These are phyloP conservation scores for Lordiphosa fenestrarum DNA, from an alignment of 2,888 invertebrate genomes.

Conservation along the genomic window DNA sequence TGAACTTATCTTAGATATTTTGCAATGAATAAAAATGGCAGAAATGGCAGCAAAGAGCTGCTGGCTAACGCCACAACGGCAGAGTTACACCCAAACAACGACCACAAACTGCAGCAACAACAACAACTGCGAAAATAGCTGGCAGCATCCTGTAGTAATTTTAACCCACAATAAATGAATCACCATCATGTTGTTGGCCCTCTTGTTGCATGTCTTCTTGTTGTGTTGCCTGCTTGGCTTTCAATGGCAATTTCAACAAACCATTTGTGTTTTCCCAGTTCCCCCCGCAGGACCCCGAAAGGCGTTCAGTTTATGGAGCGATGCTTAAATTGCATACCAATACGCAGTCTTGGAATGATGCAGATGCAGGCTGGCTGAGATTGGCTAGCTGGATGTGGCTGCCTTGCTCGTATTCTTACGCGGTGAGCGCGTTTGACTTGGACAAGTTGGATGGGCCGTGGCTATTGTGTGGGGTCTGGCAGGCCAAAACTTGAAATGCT, in stretches of 20 bases:
- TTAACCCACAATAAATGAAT: conserved; percentile 36
- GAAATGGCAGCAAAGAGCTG: conserved; percentile 18
- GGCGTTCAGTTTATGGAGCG: conserved; percentile 28
- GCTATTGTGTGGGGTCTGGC: conserved; percentile 12
- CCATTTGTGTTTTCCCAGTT: conserved; percentile 17
- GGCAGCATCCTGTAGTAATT: conserved; percentile 32
- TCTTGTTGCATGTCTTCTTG: conserved; percentile 13
- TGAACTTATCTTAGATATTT: conserved; percentile 28
- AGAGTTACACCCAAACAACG: not conserved
- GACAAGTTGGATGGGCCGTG: conserved; percentile 15
- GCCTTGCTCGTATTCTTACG: conserved; percentile 9
- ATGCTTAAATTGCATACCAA: conserved; percentile 24
- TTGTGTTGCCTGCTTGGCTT: conserved; percentile 18
- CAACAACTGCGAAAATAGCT: conserved; percentile 15
- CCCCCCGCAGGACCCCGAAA: conserved; percentile 10
- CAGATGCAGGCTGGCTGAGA: conserved; percentile 2
- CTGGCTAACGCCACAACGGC: conserved; percentile 5
- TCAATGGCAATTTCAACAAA: conserved; percentile 34
- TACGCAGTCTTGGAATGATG: conserved; percentile 4
- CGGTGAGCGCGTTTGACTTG: conserved; percentile 11
- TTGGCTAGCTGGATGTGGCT: conserved; percentile 8
- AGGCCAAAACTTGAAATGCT: conserved; percentile 12
- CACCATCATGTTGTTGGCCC: conserved; percentile 15
- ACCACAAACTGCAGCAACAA: not conserved
- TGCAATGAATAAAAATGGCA: conserved; percentile 26